Evolutionary conservation across 2,888 invertebrate species (phyloP).

Genomic region (Dryococelus australis): DNA sequence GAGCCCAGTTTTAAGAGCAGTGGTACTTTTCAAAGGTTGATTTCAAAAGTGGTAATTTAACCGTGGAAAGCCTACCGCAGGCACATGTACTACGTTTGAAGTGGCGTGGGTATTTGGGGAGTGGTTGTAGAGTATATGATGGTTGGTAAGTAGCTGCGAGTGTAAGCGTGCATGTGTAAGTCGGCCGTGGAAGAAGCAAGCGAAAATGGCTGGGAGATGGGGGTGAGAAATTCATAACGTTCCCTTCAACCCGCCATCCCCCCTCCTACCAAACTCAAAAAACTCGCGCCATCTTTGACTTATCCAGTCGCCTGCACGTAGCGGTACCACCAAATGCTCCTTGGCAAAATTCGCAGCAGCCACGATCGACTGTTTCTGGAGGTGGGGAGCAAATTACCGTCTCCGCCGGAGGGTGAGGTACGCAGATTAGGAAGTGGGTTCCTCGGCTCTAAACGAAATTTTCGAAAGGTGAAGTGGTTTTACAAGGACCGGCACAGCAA

Average conservation of each 20-base stretch:
- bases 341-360: background rate
- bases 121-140: background rate
- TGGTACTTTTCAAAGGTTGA: too few relatives aligned
- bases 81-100: background rate
- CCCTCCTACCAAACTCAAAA: background rate
- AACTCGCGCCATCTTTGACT: too few relatives aligned
- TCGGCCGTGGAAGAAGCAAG: too few relatives aligned
- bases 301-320: background rate
- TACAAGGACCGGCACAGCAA: too few relatives aligned
- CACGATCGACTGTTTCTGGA: background rate
- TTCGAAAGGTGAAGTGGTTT: background rate
- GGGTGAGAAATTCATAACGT: background rate
- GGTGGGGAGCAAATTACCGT: background rate
- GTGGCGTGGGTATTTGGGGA: background rate
- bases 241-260: background rate
- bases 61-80: background rate
- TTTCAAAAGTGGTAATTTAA: too few relatives aligned
- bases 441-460: background rate
- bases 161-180: background rate
- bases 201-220: background rate
- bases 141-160: background rate
- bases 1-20: too few relatives aligned
- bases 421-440: background rate
- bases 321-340: background rate
- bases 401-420: background rate